Conservation (phyloP, 2,797 vertebrate genomes). For the Graptemys geographica region DNA sequence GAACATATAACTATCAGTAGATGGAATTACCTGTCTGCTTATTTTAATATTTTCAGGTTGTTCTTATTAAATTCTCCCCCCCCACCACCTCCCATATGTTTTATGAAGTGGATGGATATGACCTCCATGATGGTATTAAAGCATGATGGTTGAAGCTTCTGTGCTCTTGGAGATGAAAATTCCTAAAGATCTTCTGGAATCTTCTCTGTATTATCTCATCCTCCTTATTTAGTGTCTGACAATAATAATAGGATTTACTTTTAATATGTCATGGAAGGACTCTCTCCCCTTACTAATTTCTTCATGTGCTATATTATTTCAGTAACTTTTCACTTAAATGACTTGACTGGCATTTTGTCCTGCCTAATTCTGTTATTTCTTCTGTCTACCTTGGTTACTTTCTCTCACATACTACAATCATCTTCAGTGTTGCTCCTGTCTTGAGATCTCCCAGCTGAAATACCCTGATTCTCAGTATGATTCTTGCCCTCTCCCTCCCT, state of each 20-base stretch:
- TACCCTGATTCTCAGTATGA: background rate
- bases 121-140: background rate
- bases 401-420: conserved; percentile 27
- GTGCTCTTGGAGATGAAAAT: background rate
- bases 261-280: conserved; percentile 48
- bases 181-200: background rate
- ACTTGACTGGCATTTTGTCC: conserved; percentile 35
- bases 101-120: background rate
- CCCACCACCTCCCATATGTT: background rate
- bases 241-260: background rate
- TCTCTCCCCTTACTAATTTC: conserved; percentile 27
- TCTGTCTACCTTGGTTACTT: background rate
- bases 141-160: background rate
- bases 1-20: background rate
- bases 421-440: conserved; percentile 41
- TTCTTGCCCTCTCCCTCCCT: background rate
- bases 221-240: conserved; percentile 35
- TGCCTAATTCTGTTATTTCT: background rate
- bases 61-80: background rate
- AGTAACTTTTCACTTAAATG: background rate
- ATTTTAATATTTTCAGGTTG: background rate
- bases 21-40: background rate
- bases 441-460: conserved; percentile 26
- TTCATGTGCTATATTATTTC: conserved; percentile 12
- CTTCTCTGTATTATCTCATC: conserved; percentile 44